These are phyloP conservation scores for Calycopis cecrops DNA, from an alignment of 1,140 invertebrate species.

Conservation along the genomic window DNA sequence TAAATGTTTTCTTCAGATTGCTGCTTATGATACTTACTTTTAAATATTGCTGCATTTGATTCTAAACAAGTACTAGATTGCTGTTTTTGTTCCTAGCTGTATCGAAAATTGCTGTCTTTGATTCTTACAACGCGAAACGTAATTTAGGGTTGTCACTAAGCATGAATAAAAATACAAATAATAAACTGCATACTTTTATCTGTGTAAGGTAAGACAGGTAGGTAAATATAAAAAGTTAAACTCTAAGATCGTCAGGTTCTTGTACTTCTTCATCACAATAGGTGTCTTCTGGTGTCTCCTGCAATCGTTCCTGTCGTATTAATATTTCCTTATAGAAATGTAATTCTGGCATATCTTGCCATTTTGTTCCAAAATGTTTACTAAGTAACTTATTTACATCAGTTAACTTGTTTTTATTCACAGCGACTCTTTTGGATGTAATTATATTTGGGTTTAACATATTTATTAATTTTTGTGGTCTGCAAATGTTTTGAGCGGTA, in stretches of 20 bases:
- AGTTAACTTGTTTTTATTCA: conserved; percentile 2
- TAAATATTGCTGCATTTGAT: conserved; percentile 4
- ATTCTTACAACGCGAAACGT: background rate
- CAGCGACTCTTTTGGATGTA: conserved; percentile 3
- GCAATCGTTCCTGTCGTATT: background rate
- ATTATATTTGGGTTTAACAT: conserved; percentile 4
- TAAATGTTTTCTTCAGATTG: background rate
- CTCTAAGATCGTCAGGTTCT: background rate
- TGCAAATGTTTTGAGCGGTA: conserved; percentile 4
- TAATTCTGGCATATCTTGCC: background rate
- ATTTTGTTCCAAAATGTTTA: background rate
- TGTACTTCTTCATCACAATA: background rate
- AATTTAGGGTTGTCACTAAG: background rate
- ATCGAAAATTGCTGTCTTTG: background rate
- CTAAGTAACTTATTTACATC: background rate
- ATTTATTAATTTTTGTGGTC: conserved; percentile 5
- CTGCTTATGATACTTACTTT: background rate
- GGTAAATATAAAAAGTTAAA: background rate
- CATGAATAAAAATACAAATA: background rate
- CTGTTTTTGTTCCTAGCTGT: no score
- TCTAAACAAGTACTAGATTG: background rate
- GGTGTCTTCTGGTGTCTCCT: background rate
- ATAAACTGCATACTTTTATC: no score
- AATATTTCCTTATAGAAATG: background rate
- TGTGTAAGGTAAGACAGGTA: no score